Base-by-base conservation (phyloP, 2,113 vertebrate species). In the Aptenodytes patagonicus region DNA sequence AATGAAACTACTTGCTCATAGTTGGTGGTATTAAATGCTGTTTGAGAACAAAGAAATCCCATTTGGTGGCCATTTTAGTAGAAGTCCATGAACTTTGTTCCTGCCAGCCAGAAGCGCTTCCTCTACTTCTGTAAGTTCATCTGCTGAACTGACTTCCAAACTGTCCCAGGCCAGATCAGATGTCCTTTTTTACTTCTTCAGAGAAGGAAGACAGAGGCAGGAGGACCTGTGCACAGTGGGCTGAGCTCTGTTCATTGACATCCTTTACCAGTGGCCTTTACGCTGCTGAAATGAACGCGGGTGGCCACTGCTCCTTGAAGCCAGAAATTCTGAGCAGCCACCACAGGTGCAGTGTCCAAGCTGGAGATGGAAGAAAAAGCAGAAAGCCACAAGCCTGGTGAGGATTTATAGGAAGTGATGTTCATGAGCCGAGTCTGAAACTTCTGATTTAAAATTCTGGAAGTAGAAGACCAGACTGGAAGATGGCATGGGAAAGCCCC, bases 221-320 rank as follows among this genome's bases (percentile, higher is more conserved):
- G 47, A 91, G 71, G n/a, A 25, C n/a, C 16, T 1, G 0, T 7
- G 42, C 47, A 16, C 20, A 26, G 83, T 17, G 46, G 25, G 54
- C 88, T 89, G 69, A 83, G 49, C 72, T 81, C 34, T 65, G 13
- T 42, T 42, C 71, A 4, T 4, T 17, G 54, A 10, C 24, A 34
- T 29, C 31, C 57, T 31, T 47, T 29, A 54, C 34, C 52, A 26
- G 42, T 21, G 31, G 51, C 46, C n/a, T 60, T 80, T 11, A 19
- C 0, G 2, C 75, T 42, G 46, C 72, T 65, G 87, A 25, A 34
- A 17, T 17, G 44, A 55, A n/a, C 17, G 18, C 1, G 0, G 3
- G 34, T 65, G 61, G 40, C 20, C 44, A 10, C 31, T 5, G 20
- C 46, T 87, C 40, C 57, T 70, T n/a, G 10, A 19, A 46, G 46